These are phyloP conservation scores for Nysson spinosus DNA, from an alignment of 2,888 invertebrate genomes.

Conservation along the genomic window DNA sequence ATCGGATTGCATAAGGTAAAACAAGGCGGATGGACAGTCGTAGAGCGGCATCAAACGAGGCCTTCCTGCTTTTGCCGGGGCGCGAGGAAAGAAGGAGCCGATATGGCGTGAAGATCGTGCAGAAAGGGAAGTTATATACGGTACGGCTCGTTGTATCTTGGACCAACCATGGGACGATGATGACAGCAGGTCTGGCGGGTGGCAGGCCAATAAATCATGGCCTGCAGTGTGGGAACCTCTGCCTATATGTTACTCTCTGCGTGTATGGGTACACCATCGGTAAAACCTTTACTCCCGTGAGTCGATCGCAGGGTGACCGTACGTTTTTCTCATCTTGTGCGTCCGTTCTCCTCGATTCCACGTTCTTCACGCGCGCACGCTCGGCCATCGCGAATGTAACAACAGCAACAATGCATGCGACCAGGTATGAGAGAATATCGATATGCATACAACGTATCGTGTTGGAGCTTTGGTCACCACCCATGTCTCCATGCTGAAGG, in stretches of 20 bases:
- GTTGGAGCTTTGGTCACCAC: constrained; percentile 42
- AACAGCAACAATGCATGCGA: constrained; percentile 1
- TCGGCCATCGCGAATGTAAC: constrained; percentile 12
- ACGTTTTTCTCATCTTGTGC: constrained; percentile 22
- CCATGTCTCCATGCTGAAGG: constrained; percentile 32
- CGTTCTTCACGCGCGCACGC: constrained; percentile 8
- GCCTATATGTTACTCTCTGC: constrained; percentile 44
- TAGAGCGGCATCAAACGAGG: constrained; percentile 37
- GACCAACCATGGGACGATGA: constrained; percentile 67
- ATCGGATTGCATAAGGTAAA: constrained; percentile 55
- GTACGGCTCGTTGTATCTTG: constrained; percentile 58
- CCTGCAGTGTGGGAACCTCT: constrained; percentile 70
- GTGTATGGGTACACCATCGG: constrained; percentile 56
- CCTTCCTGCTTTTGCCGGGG: constrained; percentile 54
- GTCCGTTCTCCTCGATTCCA: constrained; percentile 4
- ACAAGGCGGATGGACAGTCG: constrained; percentile 53
- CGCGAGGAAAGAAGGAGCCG: constrained; percentile 59
- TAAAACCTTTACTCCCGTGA: constrained; percentile 61
- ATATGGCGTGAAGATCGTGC: constrained; percentile 60
- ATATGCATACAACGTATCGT: constrained; percentile 46
- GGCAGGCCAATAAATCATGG: constrained; percentile 74
- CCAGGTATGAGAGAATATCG: constrained; percentile 23
- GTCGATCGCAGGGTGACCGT: constrained; percentile 48
- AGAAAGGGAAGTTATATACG: constrained; percentile 61
- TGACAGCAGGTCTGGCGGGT: constrained; percentile 72